Percentiles rank a stretch among this genome's conserved stretches.
These are phyloP conservation scores for Mesocricetus auratus DNA, from an alignment of 2,113 vertebrate genomes.

Conservation along the genomic window DNA sequence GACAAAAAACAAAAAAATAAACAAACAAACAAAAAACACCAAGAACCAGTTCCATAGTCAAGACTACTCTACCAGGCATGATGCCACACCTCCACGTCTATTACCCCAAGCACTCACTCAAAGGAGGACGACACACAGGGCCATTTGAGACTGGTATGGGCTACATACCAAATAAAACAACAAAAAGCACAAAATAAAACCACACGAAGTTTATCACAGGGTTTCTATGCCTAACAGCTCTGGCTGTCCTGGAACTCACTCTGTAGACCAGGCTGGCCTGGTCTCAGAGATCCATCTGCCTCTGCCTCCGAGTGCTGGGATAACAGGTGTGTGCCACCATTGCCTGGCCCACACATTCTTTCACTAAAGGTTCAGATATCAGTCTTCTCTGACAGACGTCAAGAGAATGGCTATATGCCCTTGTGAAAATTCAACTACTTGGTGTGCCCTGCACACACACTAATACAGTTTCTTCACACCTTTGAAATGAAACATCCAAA, in stretches of 20 bases:
- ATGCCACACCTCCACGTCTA: not conserved
- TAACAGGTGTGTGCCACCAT: not conserved
- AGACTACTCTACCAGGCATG: not conserved
- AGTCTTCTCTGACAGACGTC: not conserved
- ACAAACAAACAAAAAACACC: not conserved
- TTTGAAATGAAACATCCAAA: conserved; percentile 59
- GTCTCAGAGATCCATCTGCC: not conserved
- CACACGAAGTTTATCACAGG: not conserved
- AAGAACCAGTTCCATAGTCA: not conserved
- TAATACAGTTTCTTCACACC: conserved; percentile 32
- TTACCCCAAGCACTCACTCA: not conserved
- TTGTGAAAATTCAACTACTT: conserved; percentile 2
- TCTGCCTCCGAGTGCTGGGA: not conserved
- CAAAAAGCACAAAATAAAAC: not conserved
- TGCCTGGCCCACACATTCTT: not conserved
- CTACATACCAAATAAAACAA: not conserved
- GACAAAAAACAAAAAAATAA: not conserved
- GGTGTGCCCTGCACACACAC: conserved; percentile 13
- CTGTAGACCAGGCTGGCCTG: not conserved
- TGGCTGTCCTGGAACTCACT: not conserved
- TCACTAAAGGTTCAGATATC: not conserved
- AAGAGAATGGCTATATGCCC: not conserved
- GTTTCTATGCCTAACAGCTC: not conserved
- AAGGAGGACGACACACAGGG: not conserved
- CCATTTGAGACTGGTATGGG: not conserved